phyloP scores from a whole-genome alignment of 2,888 invertebrate genomes.

The Glyphotaelius pellucidus region DNA sequence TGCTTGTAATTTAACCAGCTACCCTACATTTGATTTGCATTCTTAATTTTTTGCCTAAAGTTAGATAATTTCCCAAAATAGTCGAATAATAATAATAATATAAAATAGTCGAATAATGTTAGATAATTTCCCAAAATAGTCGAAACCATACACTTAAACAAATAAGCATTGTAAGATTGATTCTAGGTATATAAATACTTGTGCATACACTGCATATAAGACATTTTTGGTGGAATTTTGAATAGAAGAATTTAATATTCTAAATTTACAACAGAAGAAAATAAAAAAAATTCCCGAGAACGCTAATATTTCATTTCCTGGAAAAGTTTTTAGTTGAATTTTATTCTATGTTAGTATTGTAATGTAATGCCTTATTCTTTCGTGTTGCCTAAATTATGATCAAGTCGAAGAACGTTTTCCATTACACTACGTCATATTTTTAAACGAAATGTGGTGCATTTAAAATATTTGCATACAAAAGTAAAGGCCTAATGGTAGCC shows the following conservation, averaged over 20 bases:
- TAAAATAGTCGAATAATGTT: too few species aligned
- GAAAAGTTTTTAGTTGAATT: background rate
- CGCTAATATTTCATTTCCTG: background rate
- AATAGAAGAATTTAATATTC: background rate
- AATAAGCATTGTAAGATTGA: too few species aligned
- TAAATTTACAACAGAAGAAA: background rate
- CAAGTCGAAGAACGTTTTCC: conserved; percentile 6
- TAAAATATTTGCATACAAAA: conserved; percentile 54
- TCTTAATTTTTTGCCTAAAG: too few species aligned
- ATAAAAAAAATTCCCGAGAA: background rate
- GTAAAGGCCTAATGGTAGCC: conserved; percentile 37
- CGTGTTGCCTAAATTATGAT: conserved; percentile 14
- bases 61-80: too few species aligned
- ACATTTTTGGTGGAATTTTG: too few species aligned
- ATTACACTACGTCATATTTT: conserved; percentile 35
- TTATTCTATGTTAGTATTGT: background rate
- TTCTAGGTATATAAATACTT: too few species aligned
- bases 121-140: too few species aligned
- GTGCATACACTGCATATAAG: too few species aligned
- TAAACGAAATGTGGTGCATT: conserved; percentile 51
- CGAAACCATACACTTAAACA: too few species aligned
- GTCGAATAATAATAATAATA: too few species aligned
- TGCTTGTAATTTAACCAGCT: too few species aligned
- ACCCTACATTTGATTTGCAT: too few species aligned
- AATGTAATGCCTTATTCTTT: conserved; percentile 10